A percentile compares a stretch with the other conserved stretches of the same genome.
phyloP scores from a whole-genome alignment of 2,113 vertebrate species.

The Zapus hudsonius region DNA sequence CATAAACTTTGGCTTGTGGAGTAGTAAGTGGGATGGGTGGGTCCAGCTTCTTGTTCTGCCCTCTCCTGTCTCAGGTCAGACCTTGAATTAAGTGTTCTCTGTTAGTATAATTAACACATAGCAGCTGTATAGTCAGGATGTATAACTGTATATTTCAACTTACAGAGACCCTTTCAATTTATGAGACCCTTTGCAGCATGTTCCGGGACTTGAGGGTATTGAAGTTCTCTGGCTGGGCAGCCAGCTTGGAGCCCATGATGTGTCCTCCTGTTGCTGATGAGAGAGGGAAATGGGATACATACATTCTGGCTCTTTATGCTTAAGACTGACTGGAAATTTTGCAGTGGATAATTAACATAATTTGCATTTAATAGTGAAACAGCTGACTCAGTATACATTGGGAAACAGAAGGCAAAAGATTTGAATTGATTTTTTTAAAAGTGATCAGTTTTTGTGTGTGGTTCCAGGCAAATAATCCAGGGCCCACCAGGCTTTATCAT shows the following conservation, averaged over 20 bases:
- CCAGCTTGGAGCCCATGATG: background rate
- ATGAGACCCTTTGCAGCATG: background rate
- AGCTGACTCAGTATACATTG: background rate
- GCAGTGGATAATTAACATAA: background rate
- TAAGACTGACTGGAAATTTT: conserved; percentile 31
- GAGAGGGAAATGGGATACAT: background rate
- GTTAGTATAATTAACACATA: background rate
- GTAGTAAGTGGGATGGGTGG: background rate
- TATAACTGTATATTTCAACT: background rate
- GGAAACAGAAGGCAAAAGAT: conserved; percentile 43
- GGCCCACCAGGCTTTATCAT: background rate
- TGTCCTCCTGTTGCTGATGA: background rate
- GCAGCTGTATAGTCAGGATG: background rate
- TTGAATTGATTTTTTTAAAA: background rate
- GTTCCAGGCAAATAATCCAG: background rate
- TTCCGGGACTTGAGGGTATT: background rate
- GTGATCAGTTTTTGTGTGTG: background rate
- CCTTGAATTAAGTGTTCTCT: background rate
- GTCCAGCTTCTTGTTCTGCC: background rate
- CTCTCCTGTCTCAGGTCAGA: background rate
- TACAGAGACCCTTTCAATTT: background rate
- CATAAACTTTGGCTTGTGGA: background rate
- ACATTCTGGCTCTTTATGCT: background rate
- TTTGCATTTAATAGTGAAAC: background rate
- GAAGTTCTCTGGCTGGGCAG: background rate